These are phyloP conservation scores for Petrosia ficiformis DNA, from an alignment of 37 sponge, comb jelly and placozoan genomes.

Conservation along the genomic window DNA sequence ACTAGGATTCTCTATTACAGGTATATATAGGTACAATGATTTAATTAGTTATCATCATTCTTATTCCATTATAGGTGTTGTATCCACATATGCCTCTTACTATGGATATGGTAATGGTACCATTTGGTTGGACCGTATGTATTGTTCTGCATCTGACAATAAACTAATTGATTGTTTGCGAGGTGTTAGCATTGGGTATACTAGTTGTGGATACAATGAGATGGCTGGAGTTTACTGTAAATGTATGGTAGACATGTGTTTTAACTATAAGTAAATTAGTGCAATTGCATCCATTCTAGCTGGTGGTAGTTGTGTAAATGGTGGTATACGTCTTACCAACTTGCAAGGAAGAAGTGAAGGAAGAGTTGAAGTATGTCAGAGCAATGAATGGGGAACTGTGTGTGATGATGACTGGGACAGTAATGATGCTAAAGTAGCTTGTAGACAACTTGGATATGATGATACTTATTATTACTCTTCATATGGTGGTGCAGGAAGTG, in stretches of 20 bases:
- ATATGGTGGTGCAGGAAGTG: background rate
- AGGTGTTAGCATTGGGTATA: background rate
- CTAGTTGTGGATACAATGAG: background rate
- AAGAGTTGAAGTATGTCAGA: background rate
- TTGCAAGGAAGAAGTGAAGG: background rate
- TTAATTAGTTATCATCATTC: background rate
- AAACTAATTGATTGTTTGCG: background rate
- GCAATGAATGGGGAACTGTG: background rate
- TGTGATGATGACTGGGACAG: background rate
- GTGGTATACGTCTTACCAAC: background rate
- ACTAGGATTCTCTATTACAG: too few species aligned
- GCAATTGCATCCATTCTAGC: background rate
- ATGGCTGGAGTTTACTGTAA: background rate
- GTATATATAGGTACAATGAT: too few species aligned
- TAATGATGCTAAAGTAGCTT: background rate
- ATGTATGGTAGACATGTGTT: background rate
- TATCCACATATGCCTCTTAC: background rate
- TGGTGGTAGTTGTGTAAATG: background rate
- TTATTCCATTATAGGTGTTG: background rate
- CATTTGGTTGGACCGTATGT: background rate
- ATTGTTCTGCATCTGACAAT: background rate
- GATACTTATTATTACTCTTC: background rate
- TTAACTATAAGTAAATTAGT: background rate
- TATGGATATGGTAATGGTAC: background rate
- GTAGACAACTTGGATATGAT: background rate